phyloP scores from a whole-genome alignment of 2,797 vertebrate genomes.

The Clarias pachynema region DNA sequence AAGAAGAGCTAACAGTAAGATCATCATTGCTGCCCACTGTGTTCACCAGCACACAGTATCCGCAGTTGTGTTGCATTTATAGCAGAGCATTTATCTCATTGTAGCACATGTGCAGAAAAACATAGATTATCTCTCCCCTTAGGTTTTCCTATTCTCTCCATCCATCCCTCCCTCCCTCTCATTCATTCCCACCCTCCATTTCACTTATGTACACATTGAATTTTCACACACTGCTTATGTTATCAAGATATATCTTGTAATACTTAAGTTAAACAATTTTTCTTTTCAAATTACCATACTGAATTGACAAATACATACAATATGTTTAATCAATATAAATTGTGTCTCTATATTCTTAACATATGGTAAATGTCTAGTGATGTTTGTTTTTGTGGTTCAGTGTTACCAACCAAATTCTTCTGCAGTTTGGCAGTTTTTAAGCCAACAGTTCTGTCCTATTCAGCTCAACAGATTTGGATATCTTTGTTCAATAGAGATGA shows the following conservation, averaged over 20 bases:
- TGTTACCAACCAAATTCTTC: background rate
- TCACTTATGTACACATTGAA: background rate
- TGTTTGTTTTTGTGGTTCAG: background rate
- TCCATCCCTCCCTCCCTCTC: background rate
- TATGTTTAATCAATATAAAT: background rate
- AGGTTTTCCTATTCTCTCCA: background rate
- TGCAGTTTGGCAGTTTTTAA: background rate
- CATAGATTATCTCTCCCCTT: background rate
- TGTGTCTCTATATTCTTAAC: background rate
- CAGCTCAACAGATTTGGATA: background rate
- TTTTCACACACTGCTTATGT: background rate
- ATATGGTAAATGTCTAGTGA: background rate
- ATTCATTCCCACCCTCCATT: background rate
- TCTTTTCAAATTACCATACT: background rate
- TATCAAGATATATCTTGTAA: background rate
- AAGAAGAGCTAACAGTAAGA: slow-evolving; percentile 67
- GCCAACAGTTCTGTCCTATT: background rate
- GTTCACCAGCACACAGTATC: slow-evolving; percentile 49
- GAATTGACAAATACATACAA: background rate
- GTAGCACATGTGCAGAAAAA: background rate
- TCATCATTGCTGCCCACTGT: slow-evolving; percentile 60
- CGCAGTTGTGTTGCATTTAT: slow-evolving; percentile 64
- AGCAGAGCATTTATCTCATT: slow-evolving; percentile 48
- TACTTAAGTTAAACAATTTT: background rate
- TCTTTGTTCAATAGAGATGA: background rate